A percentile compares a stretch with the other conserved stretches of the same genome.
Evolutionary conservation across 1,140 invertebrate species (phyloP).

Genomic region (Drosophila kanapiae): DNA sequence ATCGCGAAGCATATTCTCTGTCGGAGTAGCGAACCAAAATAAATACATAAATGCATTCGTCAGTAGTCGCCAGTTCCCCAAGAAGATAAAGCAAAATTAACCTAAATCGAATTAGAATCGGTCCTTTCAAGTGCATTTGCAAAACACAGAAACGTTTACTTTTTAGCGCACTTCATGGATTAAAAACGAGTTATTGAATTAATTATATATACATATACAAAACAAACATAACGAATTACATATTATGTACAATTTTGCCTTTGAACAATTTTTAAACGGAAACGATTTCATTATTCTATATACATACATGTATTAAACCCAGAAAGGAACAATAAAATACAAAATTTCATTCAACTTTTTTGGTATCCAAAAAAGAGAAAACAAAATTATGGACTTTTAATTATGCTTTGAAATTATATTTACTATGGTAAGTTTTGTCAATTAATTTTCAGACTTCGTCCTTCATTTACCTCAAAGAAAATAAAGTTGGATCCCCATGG

Average conservation of each 20-base stretch:
- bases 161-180: constrained; percentile 58
- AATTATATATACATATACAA: constrained; percentile 55
- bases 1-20: constrained; percentile 1
- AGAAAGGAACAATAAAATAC: constrained; percentile 75
- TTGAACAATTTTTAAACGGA: constrained; percentile 68
- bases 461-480: too few species aligned
- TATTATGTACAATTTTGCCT: constrained; percentile 75
- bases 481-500: too few species aligned
- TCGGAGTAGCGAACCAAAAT: constrained; percentile 9
- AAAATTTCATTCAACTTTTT: constrained; percentile 74
- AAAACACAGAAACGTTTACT: constrained; percentile 47
- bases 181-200: constrained; percentile 42
- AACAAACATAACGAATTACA: constrained; percentile 52
- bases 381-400: constrained; percentile 26
- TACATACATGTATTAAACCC: constrained; percentile 57
- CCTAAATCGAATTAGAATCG: constrained; percentile 28
- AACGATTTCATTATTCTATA: constrained; percentile 71
- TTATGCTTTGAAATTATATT: neutral
- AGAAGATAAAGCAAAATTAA: constrained; percentile 21
- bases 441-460: neutral
- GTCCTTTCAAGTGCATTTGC: constrained; percentile 35
- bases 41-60: constrained; percentile 30
- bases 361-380: constrained; percentile 77
- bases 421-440: neutral
- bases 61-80: constrained; percentile 11